Evolutionary conservation across 2,113 vertebrate genomes (phyloP).

Genomic region (Tamias sibiricus): DNA sequence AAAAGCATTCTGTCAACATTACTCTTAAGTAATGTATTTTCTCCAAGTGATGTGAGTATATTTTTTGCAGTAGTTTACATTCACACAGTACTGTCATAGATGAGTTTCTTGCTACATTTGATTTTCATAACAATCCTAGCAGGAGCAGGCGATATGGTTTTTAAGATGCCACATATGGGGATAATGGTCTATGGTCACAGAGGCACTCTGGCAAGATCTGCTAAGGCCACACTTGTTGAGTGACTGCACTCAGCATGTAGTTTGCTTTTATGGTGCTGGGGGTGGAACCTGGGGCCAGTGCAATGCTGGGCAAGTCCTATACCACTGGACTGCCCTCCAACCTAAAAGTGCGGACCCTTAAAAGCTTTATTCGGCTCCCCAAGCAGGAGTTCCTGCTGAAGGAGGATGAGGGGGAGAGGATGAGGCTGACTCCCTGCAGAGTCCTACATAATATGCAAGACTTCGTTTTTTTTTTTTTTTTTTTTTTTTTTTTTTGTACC

Average conservation of each 20-base stretch:
- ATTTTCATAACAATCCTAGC: slow-evolving; percentile 22
- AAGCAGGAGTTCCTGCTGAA: not conserved
- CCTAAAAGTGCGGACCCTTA: too few species aligned
- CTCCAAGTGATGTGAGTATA: not conserved
- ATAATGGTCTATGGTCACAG: not conserved
- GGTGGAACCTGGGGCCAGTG: accelerated
- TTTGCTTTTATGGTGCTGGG: not conserved
- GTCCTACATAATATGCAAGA: accelerated
- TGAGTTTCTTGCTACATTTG: not conserved
- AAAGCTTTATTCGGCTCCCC: not conserved
- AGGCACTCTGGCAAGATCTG: not conserved
- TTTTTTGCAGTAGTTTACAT: not conserved
- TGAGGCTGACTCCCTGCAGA: not conserved
- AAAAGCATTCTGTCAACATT: not conserved
- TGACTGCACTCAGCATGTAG: too few species aligned
- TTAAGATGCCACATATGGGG: not conserved
- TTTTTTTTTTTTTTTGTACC: too few species aligned
- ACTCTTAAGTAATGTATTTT: not conserved
- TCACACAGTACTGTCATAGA: not conserved
- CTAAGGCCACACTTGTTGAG: not conserved
- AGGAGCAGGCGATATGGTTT: not conserved
- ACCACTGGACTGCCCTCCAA: accelerated
- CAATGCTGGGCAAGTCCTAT: accelerated
- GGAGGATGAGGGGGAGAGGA: too few species aligned
- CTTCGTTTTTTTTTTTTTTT: too few species aligned